A percentile compares a stretch with the other conserved stretches of the same genome.
These are phyloP conservation scores for Marronus borbonicus DNA, from an alignment of 2,888 invertebrate species.

Conservation along the genomic window DNA sequence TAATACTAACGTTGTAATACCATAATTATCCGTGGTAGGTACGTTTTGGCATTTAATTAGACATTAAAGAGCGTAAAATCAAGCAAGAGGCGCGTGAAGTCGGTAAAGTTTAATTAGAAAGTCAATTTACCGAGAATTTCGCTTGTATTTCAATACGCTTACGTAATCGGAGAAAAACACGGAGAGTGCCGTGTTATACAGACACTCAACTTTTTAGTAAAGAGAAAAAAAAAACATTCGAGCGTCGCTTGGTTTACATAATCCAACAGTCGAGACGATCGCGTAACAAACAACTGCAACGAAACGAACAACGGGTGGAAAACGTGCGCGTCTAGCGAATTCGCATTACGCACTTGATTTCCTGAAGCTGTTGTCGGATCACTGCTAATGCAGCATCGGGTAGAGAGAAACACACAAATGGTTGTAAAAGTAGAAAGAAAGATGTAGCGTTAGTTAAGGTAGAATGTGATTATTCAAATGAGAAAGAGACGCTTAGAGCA, in stretches of 20 bases:
- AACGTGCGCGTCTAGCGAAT: neutral
- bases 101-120: conserved; percentile 17
- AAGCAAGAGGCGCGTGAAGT: conserved; percentile 12
- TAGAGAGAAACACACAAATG: neutral
- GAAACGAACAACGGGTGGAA: neutral
- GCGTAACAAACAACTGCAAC: conserved; percentile 11
- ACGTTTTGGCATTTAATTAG: conserved; percentile 11
- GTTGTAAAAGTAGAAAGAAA: neutral
- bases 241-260: conserved; percentile 1
- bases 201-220: neutral
- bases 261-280: neutral
- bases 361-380: conserved; percentile 25
- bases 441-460: conserved; percentile 2
- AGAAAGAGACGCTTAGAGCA: neutral
- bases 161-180: conserved; percentile 16
- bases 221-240: neutral
- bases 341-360: conserved; percentile 18
- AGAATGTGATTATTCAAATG: conserved; percentile 29
- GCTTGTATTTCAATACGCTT: conserved; percentile 11
- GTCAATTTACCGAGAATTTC: conserved; percentile 27
- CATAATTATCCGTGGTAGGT: conserved; percentile 18
- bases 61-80: conserved; percentile 19
- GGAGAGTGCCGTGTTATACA: neutral
- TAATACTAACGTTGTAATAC: neutral
- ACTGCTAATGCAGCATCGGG: conserved; percentile 5